Conservation (phyloP, 1,140 invertebrate species). For the Drosophila repleta region DNA sequence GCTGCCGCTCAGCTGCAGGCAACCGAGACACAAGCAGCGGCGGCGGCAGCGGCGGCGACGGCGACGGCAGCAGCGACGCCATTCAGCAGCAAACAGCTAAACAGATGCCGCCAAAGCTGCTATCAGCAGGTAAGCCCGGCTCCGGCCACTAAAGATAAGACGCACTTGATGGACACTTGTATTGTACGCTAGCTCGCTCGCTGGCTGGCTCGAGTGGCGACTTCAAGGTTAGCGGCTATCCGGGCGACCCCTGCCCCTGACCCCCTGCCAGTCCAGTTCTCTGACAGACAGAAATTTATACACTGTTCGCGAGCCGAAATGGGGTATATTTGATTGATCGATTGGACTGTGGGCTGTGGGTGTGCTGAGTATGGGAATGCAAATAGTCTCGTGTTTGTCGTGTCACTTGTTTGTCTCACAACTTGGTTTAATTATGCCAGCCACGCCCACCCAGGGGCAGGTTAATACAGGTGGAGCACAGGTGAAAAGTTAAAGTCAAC, state of each 20-base stretch:
- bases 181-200: slow-evolving; percentile 46
- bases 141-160: slow-evolving; percentile 36
- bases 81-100: slow-evolving; percentile 61
- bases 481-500: no score
- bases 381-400: no score
- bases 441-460: no score
- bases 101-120: slow-evolving; percentile 76
- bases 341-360: no score
- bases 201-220: slow-evolving; percentile 13
- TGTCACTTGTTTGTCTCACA: no score
- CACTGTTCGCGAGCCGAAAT: neutral
- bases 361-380: neutral
- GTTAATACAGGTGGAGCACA: no score
- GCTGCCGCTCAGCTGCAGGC: slow-evolving; percentile 29
- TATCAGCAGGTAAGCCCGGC: slow-evolving; percentile 71
- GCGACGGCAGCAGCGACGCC: slow-evolving; percentile 22
- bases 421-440: no score
- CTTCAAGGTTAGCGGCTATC: slow-evolving; percentile 22
- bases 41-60: slow-evolving; percentile 6
- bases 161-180: slow-evolving; percentile 71
- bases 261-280: slow-evolving; percentile 6
- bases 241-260: neutral
- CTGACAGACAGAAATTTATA: slow-evolving; percentile 11
- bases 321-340: neutral
- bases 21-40: slow-evolving; percentile 3